Percentiles rank a stretch among this genome's conserved stretches.
Conservation (phyloP, 2,113 vertebrate genomes). For the Phrynocephalus versicolor region DNA sequence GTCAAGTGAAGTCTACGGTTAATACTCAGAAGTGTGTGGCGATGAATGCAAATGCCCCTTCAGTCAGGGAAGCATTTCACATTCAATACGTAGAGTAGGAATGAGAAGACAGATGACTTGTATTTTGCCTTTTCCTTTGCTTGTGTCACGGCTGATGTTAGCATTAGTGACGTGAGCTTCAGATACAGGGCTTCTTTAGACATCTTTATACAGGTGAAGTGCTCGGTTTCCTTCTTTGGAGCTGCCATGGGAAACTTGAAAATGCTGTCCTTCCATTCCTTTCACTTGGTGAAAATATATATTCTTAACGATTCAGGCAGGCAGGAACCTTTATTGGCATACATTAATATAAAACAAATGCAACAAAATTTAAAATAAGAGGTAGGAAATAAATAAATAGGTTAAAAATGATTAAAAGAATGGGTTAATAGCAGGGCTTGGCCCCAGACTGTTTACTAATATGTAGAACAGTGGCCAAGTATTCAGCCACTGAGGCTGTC, state of each 20-base stretch:
- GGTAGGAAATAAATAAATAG: no score
- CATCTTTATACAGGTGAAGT: neutral
- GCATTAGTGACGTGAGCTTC: neutral
- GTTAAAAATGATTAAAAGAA: no score
- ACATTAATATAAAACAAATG: no score
- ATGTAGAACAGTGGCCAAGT: no score
- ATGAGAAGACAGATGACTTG: neutral
- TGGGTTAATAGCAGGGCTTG: no score
- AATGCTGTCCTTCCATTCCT: neutral
- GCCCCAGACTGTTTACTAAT: no score
- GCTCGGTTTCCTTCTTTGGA: neutral
- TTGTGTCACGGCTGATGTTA: neutral
- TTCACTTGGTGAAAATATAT: neutral
- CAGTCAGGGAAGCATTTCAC: neutral
- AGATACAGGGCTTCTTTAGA: neutral
- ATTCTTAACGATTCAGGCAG: neutral
- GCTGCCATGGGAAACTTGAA: neutral
- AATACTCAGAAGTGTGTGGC: neutral
- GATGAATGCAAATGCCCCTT: neutral
- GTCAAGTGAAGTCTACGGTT: neutral
- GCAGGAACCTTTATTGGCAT: no score
- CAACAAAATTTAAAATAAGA: no score
- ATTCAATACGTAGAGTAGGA: neutral
- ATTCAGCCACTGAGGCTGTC: no score
- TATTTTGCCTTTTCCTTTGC: neutral